These are phyloP conservation scores for Aplochiton taeniatus DNA, from an alignment of 2,797 vertebrate genomes.

Conservation along the genomic window DNA sequence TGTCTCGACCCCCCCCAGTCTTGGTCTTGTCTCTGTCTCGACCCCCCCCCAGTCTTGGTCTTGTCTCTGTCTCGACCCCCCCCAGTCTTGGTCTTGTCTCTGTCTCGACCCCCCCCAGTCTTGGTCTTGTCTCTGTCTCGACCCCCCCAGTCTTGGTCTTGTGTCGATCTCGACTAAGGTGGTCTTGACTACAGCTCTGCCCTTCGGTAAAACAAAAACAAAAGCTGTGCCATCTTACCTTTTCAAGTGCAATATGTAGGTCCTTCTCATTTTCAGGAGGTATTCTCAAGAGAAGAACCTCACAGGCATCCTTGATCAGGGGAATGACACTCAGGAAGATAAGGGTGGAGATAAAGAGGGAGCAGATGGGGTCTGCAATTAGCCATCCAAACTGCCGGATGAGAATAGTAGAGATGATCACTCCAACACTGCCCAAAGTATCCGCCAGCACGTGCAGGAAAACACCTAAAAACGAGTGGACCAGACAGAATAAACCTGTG, in stretches of 20 bases:
- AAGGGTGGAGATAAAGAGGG: conserved; percentile 92
- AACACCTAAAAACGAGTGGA: conserved; percentile 79
- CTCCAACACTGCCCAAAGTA: conserved; percentile 95
- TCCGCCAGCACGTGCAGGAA: conserved; percentile 96
- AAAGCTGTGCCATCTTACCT: conserved; percentile 79
- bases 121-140: no score
- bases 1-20: no score
- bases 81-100: no score
- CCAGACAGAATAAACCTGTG: not conserved
- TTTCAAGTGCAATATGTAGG: conserved; percentile 88
- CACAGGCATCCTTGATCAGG: conserved; percentile 92
- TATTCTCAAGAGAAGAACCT: conserved; percentile 88
- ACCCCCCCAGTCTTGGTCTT: no score
- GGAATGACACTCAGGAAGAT: conserved; percentile 98
- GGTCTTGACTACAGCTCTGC: no score
- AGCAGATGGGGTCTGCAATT: conserved; percentile 96
- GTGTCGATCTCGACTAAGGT: no score
- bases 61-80: no score
- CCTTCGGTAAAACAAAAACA: no score
- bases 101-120: no score
- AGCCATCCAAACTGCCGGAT: conserved; percentile 98
- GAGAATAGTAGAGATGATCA: conserved; percentile 95
- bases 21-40: no score
- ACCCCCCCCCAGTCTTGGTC: no score
- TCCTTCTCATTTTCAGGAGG: conserved; percentile 92